Conservation (phyloP, 2,888 invertebrate genomes). For the Coleophora flavipennella region DNA sequence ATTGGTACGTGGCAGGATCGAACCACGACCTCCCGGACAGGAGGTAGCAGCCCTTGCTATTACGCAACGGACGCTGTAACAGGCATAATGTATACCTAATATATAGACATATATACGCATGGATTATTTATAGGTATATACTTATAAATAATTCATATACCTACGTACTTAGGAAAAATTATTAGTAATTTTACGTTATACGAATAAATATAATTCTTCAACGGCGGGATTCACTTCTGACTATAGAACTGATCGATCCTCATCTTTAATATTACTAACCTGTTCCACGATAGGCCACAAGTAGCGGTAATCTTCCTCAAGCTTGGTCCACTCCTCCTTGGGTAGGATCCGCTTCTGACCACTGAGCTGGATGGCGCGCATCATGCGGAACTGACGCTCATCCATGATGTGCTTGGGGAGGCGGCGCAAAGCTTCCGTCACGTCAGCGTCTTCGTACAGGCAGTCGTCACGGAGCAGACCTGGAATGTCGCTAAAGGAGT, state of each 20-base stretch:
- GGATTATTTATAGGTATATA: no score
- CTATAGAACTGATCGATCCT: not conserved
- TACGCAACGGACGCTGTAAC: no score
- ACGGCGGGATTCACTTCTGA: not conserved
- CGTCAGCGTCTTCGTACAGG: constrained; percentile 74
- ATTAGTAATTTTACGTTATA: no score
- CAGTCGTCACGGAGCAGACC: constrained; percentile 81
- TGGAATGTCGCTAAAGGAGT: no score
- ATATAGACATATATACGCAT: no score
- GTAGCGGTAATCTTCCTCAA: constrained; percentile 79
- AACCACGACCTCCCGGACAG: no score
- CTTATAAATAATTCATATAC: no score
- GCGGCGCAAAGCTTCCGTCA: constrained; percentile 80
- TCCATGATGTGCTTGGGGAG: constrained; percentile 77
- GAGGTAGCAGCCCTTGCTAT: no score
- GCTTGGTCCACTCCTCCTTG: constrained; percentile 85
- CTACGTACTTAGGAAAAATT: no score
- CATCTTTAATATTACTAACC: constrained; percentile 75
- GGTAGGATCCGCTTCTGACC: not conserved
- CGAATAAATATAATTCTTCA: no score
- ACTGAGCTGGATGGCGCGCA: constrained; percentile 4
- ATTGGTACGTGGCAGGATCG: no score
- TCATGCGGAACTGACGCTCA: constrained; percentile 75
- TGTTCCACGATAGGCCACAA: constrained; percentile 79
- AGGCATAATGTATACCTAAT: no score